Evolutionary conservation across 37 sponge, comb jelly and placozoan species (phyloP).

Genomic region (Chondrilla cf. caribensis): DNA sequence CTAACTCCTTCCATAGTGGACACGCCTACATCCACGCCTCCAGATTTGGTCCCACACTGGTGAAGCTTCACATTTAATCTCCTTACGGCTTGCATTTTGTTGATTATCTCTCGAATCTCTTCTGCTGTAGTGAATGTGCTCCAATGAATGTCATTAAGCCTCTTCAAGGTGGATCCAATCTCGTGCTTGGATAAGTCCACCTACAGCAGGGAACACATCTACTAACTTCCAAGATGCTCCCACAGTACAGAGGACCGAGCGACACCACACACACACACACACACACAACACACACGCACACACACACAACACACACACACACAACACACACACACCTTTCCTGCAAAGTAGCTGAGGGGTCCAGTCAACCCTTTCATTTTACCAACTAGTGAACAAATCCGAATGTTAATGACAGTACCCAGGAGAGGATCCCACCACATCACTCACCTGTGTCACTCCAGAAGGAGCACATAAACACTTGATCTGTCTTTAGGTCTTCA

Average conservation of each 20-base stretch:
- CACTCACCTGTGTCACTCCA: neutral
- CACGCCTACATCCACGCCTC: neutral
- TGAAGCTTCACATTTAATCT: neutral
- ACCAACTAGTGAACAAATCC: neutral
- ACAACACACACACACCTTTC: neutral
- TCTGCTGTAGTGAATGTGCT: no score
- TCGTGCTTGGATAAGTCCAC: constrained; percentile 2
- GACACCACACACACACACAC: neutral
- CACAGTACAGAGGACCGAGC: neutral
- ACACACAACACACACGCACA: neutral
- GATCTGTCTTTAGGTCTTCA: neutral
- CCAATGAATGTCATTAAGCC: neutral
- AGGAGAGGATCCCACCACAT: neutral
- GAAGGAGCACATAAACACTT: constrained; percentile 3
- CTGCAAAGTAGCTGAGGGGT: neutral
- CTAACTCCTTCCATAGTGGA: neutral
- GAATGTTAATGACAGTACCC: neutral
- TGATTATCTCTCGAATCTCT: no score
- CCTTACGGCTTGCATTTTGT: neutral
- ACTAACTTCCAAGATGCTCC: no score
- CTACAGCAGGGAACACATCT: neutral
- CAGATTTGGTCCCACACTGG: neutral
- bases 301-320: neutral
- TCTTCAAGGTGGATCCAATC: neutral
- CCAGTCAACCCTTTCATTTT: neutral